phyloP scores from a whole-genome alignment of 2,113 vertebrate genomes.

The Menidia beryllina region DNA sequence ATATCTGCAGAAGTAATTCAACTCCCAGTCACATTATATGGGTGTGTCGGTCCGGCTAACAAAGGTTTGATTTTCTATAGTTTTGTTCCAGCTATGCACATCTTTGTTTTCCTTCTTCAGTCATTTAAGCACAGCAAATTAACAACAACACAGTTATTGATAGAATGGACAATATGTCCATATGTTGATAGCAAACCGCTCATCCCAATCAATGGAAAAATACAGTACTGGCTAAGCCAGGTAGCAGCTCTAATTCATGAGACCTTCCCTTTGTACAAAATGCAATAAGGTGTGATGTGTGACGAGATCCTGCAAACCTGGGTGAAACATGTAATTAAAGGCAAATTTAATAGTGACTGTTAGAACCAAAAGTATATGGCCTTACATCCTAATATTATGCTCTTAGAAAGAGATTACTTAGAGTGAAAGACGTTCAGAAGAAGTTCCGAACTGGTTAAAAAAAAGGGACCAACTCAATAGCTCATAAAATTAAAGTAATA shows the following conservation, averaged over 20 bases:
- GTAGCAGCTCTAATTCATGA: too few species aligned
- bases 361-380: background rate
- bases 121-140: too few species aligned
- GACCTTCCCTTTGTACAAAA: slow-evolving; percentile 3
- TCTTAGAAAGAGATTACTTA: too few species aligned
- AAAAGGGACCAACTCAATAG: background rate
- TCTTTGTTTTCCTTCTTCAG: too few species aligned
- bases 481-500: background rate
- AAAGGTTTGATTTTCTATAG: too few species aligned
- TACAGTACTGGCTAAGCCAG: background rate
- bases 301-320: background rate
- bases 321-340: background rate
- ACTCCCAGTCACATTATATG: too few species aligned
- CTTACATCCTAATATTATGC: background rate
- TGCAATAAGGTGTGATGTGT: background rate
- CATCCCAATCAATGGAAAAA: background rate
- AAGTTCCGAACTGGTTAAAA: too few species aligned
- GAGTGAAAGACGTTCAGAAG: too few species aligned
- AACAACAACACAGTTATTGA: too few species aligned
- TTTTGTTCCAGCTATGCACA: too few species aligned
- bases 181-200: background rate
- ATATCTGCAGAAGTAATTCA: too few species aligned
- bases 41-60: too few species aligned
- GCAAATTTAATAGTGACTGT: slow-evolving; percentile 1
- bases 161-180: background rate